Evolutionary conservation across 2,797 vertebrate species (phyloP).

Genomic region (Merluccius polli): DNA sequence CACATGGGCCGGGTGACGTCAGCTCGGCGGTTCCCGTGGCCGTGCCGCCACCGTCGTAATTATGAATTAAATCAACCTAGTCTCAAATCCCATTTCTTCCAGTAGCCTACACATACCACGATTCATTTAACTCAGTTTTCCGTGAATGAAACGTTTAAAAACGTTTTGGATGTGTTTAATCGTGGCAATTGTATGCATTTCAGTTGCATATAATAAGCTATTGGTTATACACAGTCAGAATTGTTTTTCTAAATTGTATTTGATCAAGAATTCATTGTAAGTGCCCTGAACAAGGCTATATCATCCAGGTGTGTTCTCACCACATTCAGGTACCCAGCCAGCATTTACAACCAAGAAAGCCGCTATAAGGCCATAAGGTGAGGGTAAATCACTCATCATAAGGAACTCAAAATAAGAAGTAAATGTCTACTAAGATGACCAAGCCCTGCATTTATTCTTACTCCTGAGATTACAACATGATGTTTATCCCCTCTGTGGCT

Average conservation of each 20-base stretch:
- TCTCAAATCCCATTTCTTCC: too few relatives aligned
- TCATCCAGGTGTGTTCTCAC: neutral
- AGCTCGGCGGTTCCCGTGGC: slow-evolving; percentile 53
- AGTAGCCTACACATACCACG: too few relatives aligned
- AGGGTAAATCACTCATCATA: too few relatives aligned
- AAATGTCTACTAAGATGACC: too few relatives aligned
- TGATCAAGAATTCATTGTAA: neutral
- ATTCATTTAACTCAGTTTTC: too few relatives aligned
- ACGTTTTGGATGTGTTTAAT: too few relatives aligned
- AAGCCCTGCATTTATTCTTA: neutral
- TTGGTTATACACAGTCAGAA: neutral
- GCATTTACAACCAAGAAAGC: too few relatives aligned
- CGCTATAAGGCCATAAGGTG: too few relatives aligned
- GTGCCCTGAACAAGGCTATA: neutral
- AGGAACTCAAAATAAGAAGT: too few relatives aligned
- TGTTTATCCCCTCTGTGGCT: neutral
- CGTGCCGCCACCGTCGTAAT: too few relatives aligned
- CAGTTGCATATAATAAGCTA: neutral
- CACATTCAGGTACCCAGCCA: neutral
- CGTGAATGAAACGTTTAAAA: too few relatives aligned
- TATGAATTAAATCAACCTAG: too few relatives aligned
- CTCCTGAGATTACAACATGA: neutral
- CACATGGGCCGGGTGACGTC: slow-evolving; percentile 47
- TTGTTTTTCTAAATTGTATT: neutral
- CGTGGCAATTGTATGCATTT: neutral